phyloP scores from a whole-genome alignment of 2,113 vertebrate species.

The Tragelaphus strepsiceros region DNA sequence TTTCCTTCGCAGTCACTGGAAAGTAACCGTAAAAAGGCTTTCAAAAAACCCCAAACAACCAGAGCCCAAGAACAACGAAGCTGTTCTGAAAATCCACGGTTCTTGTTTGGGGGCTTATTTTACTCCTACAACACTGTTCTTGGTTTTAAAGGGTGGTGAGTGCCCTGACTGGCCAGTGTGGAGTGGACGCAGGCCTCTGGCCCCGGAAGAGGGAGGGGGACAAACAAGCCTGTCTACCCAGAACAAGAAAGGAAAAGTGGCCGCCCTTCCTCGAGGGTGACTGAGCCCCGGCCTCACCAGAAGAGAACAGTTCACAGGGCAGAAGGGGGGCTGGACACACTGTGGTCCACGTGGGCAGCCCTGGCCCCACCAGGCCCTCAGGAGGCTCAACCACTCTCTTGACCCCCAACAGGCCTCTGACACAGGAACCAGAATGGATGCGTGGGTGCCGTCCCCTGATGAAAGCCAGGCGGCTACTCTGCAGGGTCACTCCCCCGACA shows the following conservation, averaged over 20 bases:
- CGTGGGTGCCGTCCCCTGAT: neutral
- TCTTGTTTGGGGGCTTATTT: neutral
- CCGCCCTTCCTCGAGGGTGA: constrained; percentile 64
- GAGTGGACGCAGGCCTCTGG: constrained; percentile 27
- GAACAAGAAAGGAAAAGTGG: constrained; percentile 72
- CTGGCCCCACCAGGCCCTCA: neutral
- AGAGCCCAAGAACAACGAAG: neutral
- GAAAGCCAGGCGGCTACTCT: neutral
- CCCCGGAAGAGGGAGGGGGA: constrained; percentile 66
- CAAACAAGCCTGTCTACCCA: constrained; percentile 71
- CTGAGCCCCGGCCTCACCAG: constrained; percentile 76
- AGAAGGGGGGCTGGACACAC: neutral
- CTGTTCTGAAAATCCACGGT: rapidly evolving
- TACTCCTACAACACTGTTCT: neutral
- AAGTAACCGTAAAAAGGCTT: neutral
- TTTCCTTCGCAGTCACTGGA: neutral
- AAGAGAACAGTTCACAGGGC: constrained; percentile 65
- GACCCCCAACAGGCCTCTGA: neutral
- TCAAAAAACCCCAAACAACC: neutral
- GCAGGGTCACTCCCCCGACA: neutral
- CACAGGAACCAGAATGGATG: neutral
- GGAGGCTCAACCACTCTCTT: neutral
- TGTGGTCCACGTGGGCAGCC: neutral
- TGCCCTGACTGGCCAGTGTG: neutral
- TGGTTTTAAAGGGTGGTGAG: neutral